Evolutionary conservation across 35 echinoderm and acorn worm species (phyloP), one percentile per base, ranked within the genome.

Genomic region (Ophioderma brevispina): DNA sequence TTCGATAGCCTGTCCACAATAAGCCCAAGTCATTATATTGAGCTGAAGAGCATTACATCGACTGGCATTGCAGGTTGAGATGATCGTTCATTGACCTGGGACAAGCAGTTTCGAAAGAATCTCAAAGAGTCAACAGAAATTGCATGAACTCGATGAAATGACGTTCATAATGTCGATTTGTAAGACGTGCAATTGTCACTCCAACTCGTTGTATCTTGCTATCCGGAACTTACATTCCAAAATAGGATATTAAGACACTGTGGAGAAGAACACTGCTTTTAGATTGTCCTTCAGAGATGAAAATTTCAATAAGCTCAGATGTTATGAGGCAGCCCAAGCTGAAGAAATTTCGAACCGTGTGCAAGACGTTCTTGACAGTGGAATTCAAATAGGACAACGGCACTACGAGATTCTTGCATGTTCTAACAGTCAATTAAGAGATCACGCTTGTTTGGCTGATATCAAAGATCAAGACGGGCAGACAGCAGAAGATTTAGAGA

Each of bases 391-490:
- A 15, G 55, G 28, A 35, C 4, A 32, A 1, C 83, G 83, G 1
- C 14, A 36, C 11, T 85, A 85, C 83, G 35, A 70, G 55, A 64
- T 85, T 28, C n/a, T 33, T 85, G 83, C 83, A 14, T 85, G 83
- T 28, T 85, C 83, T 36, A 85, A 85, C 28, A 85, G 83, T 36
- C 83, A 85, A 70, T 52, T 85, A 1, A 4, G 83, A 35, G 83
- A 85, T 52, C 83, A 85, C 31, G 83, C 49, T 5, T 85, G 83
- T 64, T 85, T 46, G 83, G 30, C 64, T 25, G 63, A 85, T 36
- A 31, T 52, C 1, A 70, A 34, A 64, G 83, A 85, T 36, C 13
- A 64, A 17, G 28, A 85, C 2, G 83, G 83, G 0, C 1, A 64
- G 15, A 59, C 6, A 31, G 83, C 46, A 6, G 83, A 2, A 8